These are phyloP conservation scores for Drosophila paranaensis DNA, from an alignment of 2,888 invertebrate genomes.

Conservation along the genomic window DNA sequence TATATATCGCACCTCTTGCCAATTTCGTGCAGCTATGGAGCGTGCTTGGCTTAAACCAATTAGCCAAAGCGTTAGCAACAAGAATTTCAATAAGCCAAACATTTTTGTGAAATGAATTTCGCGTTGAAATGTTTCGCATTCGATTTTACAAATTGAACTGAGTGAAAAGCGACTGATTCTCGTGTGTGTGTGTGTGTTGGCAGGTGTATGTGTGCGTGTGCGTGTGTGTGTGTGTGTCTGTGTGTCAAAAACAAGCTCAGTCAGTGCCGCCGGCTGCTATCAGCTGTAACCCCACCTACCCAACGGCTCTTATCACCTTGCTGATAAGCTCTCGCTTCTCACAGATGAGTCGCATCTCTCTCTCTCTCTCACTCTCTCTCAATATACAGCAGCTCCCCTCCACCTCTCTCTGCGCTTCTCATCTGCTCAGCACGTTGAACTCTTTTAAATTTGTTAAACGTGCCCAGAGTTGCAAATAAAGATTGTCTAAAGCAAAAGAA, in stretches of 20 bases:
- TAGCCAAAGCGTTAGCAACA: constrained; percentile 46
- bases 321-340: not conserved
- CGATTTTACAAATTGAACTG: constrained; percentile 23
- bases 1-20: constrained; percentile 36
- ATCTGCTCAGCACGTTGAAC: constrained; percentile 48
- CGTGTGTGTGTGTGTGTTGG: not conserved
- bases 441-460: constrained; percentile 69
- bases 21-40: constrained; percentile 9
- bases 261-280: constrained; percentile 8
- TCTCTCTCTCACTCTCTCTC: not conserved
- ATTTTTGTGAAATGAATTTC: constrained; percentile 39
- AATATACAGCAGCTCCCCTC: not conserved
- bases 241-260: not conserved
- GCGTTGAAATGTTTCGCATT: constrained; percentile 22
- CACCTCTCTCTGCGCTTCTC: constrained; percentile 6
- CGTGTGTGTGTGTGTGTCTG: not conserved
- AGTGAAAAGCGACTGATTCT: constrained; percentile 5
- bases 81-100: constrained; percentile 38
- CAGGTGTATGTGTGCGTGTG: not conserved
- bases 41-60: constrained; percentile 59
- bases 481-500: constrained; percentile 30
- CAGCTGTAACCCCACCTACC: constrained; percentile 10
- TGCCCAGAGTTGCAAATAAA: constrained; percentile 44
- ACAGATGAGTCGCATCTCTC: not conserved
- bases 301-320: constrained; percentile 31